Evolutionary conservation across 2,797 vertebrate species (phyloP).

Genomic region (Sarcoramphus papa): DNA sequence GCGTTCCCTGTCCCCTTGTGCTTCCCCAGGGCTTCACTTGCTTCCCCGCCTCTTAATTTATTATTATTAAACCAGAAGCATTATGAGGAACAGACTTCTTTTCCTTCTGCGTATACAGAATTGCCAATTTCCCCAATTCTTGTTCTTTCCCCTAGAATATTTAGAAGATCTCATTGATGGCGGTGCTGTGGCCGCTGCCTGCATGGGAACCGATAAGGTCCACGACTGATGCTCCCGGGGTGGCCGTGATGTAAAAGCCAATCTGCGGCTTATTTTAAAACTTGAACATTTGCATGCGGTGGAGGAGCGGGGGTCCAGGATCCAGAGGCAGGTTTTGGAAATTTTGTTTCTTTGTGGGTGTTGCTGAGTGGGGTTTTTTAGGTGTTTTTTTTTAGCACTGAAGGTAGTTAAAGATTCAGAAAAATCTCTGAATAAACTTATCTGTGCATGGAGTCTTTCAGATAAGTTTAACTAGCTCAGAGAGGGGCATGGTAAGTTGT

Average conservation of each 20-base stretch:
- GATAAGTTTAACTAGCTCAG: background rate
- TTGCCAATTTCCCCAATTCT: background rate
- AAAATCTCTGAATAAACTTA: background rate
- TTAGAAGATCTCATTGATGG: background rate
- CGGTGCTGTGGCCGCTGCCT: rapidly evolving
- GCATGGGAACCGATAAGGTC: background rate
- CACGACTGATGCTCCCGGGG: rapidly evolving
- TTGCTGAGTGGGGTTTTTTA: background rate
- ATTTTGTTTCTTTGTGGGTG: background rate
- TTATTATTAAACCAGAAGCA: background rate
- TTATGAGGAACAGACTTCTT: background rate
- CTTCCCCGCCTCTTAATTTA: background rate
- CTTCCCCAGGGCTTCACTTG: background rate
- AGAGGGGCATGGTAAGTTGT: background rate
- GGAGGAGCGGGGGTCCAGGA: background rate
- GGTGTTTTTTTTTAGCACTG: background rate
- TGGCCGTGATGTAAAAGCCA: background rate
- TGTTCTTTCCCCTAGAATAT: background rate
- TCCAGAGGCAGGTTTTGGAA: background rate
- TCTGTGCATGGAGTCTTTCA: background rate
- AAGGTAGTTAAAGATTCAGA: background rate
- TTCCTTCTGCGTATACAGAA: background rate
- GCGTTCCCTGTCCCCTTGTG: background rate
- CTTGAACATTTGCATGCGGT: background rate
- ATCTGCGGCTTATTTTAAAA: background rate